Base-by-base conservation (phyloP, 2,113 vertebrate species). In the Pomatostomus ruficeps region DNA sequence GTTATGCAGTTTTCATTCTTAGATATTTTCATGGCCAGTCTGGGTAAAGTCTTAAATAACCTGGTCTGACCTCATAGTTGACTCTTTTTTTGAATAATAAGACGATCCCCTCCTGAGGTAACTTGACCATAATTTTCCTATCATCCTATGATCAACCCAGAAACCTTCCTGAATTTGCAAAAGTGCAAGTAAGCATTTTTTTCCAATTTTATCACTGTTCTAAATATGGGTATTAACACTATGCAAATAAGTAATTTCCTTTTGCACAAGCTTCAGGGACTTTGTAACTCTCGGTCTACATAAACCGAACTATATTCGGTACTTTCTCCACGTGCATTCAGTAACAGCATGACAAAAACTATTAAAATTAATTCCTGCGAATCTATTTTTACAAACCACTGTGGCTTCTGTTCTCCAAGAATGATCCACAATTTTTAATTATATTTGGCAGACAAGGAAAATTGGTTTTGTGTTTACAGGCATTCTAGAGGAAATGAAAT, bases 391-490 rank as follows among this genome's bases (percentile, higher is more conserved):
- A 54, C 22, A 70, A 86, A 70, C 35, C 48, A 36, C 22, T 70
- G 58, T 70, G 81, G 28, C 73, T 93, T 87, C 68, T 66, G 36
- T 84, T 89, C 42, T 93, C 38, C 51, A 84, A 84, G 73, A 88
- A 83, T 67, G 43, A 63, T 63, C 85, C 65, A 85, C 74, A 93
- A 43, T 83, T 93, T 92, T 88, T 40, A 93, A 93, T 93, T 88
- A 88, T 63, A 68, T 88, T 88, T 90, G 85, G 25, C 67, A 88
- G 52, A 73, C 54, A 57, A 85, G 57, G 33, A 93, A 93, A 93
- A 88, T 88, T 81, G 35, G 33, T 49, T 95, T 82, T 81, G 29
- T 90, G 79, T 90, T 95, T 88, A 76, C 71, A 93, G 36, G 11
- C 49, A 52, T 88, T 90, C 52, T 85, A 40, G 22, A 82, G 75